Conservation (phyloP, 2,113 vertebrate genomes). For the Procavia capensis region DNA sequence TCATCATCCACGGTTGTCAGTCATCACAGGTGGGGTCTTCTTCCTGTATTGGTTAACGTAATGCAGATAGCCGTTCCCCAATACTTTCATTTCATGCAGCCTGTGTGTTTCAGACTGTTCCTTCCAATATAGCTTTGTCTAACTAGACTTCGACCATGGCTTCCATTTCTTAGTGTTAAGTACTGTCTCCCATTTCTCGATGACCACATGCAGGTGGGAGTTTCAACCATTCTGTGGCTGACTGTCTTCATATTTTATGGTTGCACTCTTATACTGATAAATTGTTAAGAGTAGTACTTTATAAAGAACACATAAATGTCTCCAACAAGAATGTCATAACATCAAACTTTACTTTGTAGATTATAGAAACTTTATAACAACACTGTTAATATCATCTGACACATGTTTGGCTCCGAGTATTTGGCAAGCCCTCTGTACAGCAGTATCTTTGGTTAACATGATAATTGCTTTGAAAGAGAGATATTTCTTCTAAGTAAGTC, state of each 20-base stretch:
- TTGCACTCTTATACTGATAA: background rate
- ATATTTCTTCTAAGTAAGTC: background rate
- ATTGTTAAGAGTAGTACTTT: background rate
- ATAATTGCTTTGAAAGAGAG: background rate
- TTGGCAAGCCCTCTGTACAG: background rate
- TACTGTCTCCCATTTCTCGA: background rate
- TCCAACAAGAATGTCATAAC: background rate
- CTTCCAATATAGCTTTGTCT: background rate
- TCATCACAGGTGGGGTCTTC: background rate
- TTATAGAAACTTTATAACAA: background rate
- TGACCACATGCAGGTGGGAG: accelerated
- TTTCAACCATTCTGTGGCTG: background rate
- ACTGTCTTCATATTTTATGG: background rate
- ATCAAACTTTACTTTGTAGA: background rate
- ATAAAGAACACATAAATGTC: background rate
- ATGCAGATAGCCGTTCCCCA: background rate
- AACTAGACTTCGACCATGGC: background rate
- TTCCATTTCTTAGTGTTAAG: background rate
- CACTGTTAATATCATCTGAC: background rate
- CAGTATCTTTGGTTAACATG: background rate
- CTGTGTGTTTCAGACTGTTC: background rate
- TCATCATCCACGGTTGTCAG: background rate
- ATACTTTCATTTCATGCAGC: background rate
- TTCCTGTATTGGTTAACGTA: background rate
- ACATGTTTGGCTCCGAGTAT: background rate